These are phyloP conservation scores for Scomber colias DNA, from an alignment of 2,113 vertebrate species.

Conservation along the genomic window DNA sequence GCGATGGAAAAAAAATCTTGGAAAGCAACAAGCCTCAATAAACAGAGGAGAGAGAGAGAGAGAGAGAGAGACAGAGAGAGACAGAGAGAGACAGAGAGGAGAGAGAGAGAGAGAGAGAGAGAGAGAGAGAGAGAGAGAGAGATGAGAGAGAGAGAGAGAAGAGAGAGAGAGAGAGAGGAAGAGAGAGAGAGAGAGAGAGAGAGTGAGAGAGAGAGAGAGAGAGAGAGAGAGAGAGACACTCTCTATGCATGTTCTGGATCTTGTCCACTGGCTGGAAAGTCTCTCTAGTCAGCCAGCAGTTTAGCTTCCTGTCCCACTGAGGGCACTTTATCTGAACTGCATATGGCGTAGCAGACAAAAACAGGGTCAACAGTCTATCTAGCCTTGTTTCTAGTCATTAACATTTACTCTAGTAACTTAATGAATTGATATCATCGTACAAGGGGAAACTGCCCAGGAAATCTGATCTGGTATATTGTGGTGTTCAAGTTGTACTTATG, in stretches of 20 bases:
- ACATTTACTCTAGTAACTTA: constrained; percentile 17
- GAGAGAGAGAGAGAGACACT: too few species aligned
- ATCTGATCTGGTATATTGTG: neutral
- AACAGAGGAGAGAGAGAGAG: neutral
- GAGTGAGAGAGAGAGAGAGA: neutral
- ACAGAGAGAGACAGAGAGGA: too few species aligned
- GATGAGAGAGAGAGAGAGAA: too few species aligned
- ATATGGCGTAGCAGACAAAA: constrained; percentile 39
- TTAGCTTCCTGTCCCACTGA: constrained; percentile 40
- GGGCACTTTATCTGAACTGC: constrained; percentile 36
- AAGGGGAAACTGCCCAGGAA: neutral
- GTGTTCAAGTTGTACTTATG: neutral
- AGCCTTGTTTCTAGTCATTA: neutral
- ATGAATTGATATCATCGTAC: constrained; percentile 7
- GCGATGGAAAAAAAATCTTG: neutral
- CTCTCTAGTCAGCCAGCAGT: constrained; percentile 44
- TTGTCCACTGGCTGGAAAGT: constrained; percentile 46
- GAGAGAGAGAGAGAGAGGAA: too few species aligned
- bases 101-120: too few species aligned
- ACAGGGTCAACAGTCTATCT: neutral
- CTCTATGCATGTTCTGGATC: constrained; percentile 46
- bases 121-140: too few species aligned
- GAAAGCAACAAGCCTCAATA: constrained; percentile 15
- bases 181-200: neutral
- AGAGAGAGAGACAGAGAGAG: too few species aligned